Evolutionary conservation across 2,797 vertebrate genomes (phyloP).

Genomic region (Falco berigora): DNA sequence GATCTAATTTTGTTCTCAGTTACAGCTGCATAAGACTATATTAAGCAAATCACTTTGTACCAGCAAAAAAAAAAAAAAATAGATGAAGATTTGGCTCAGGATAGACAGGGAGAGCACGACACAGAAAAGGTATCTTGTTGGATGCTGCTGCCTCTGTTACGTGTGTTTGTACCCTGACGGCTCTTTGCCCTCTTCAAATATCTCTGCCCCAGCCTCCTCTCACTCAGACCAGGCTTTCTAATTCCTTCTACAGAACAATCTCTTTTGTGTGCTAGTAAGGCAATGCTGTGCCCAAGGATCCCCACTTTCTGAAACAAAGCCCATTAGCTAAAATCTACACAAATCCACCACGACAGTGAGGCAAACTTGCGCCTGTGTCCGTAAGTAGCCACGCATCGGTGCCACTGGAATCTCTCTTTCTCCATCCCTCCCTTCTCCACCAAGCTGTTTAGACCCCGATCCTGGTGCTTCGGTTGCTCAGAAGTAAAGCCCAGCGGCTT

Average conservation of each 20-base stretch:
- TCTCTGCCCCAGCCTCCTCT: background rate
- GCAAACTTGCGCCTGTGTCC: rapidly evolving
- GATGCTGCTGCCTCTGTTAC: background rate
- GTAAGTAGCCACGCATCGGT: background rate
- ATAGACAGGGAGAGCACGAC: background rate
- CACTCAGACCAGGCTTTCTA: background rate
- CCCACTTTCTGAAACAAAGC: background rate
- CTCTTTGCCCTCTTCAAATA: background rate
- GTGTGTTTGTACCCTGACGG: background rate
- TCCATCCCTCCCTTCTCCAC: background rate
- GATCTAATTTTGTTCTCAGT: slow-evolving; percentile 34
- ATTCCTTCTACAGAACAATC: background rate
- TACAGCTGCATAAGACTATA: slow-evolving; percentile 9
- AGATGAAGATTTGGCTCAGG: background rate
- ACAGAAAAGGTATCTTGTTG: background rate
- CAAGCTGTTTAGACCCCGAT: background rate
- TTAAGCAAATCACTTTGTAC: slow-evolving; percentile 7
- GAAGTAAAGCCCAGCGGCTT: background rate
- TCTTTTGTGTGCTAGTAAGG: background rate
- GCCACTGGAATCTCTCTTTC: background rate
- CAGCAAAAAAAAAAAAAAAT: background rate
- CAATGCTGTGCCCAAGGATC: rapidly evolving
- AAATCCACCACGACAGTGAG: background rate
- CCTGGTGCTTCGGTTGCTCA: background rate
- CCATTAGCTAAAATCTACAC: background rate